Evolutionary conservation across 2,888 invertebrate species (phyloP), one percentile per base, ranked within the genome.

Genomic region (Homarus gammarus): DNA sequence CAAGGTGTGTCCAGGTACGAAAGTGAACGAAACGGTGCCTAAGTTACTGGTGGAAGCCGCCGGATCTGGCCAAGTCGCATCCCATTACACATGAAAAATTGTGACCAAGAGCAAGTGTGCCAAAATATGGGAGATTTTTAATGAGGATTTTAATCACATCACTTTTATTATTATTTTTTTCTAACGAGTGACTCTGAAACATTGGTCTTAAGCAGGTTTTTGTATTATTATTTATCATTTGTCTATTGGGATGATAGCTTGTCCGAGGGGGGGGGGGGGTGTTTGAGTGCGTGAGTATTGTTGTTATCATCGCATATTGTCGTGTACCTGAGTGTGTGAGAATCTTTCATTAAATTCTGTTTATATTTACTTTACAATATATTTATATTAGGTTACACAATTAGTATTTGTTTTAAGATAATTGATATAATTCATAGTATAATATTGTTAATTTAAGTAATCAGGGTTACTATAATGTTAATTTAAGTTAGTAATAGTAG

Each of bases 31-130:
- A 56, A 73, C 22, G 12, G n/a, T 38, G 15, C 44, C 36, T 12
- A 49, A 44, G 73, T n/a, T 40, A 44, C 18, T 40, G 82, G 31
- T 12, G 56, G n/a, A 68, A 61, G 68, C 40, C 18, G n/a, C 31
- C 27, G 38, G 36, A 22, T 84, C 84, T 84, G 73, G 84, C 72
- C 72, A 84, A 72, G 73, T 83, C 64, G 88, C 82, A 83, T 83
- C 88, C 83, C 88, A 88, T 88, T 88, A 88, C 88, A 75, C 72
- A 77, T 88, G 88, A 88, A 88, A 88, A 88, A 88, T 88, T 88
- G 88, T 83, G 88, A 83, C 88, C 83, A 82, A 75, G 75, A 88
- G 83, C 84, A 73, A 84, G 84, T 84, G 84, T 84, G 84, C 84
- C 84, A 73, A 84, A 84, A 84, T 84, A 84, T 84, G 84, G 84